A percentile compares a stretch with the other conserved stretches of the same genome.
phyloP scores from a whole-genome alignment of 2,797 vertebrate genomes.

The Sebastiscus albofasciatus region DNA sequence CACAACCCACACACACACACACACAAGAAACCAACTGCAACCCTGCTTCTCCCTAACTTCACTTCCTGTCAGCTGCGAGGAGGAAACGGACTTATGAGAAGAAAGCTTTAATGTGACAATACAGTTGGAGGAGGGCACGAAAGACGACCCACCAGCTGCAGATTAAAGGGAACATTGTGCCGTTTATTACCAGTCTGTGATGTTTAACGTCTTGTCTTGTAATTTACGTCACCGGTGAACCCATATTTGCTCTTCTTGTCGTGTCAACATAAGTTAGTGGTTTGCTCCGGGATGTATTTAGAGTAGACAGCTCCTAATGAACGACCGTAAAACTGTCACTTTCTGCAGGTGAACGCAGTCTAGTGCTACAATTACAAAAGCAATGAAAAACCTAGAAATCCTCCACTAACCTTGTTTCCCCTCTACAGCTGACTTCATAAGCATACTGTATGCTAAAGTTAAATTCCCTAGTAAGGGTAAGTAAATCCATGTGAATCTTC shows the following conservation, averaged over 20 bases:
- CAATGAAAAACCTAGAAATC: background rate
- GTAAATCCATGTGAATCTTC: background rate
- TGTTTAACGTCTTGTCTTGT: constrained; percentile 23
- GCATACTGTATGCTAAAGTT: background rate
- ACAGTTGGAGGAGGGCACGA: background rate
- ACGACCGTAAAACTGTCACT: constrained; percentile 8
- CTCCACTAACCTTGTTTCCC: background rate
- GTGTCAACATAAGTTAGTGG: constrained; percentile 2
- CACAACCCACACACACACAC: constrained; percentile 4
- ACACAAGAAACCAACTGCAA: constrained; percentile 13
- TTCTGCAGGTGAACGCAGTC: background rate
- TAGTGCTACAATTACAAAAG: background rate
- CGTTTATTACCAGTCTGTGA: background rate
- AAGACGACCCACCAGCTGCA: background rate
- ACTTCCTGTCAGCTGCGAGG: constrained; percentile 13
- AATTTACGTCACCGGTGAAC: constrained; percentile 7
- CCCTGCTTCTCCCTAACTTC: constrained; percentile 33
- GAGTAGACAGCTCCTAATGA: constrained; percentile 8
- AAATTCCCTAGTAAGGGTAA: background rate
- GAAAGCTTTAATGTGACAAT: constrained; percentile 30
- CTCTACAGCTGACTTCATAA: background rate
- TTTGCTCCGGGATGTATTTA: background rate
- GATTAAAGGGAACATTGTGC: background rate
- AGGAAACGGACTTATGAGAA: background rate
- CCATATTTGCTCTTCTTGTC: constrained; percentile 6